Base-by-base conservation (phyloP, 2,113 vertebrate species). In the Lepisosteus oculatus region DNA sequence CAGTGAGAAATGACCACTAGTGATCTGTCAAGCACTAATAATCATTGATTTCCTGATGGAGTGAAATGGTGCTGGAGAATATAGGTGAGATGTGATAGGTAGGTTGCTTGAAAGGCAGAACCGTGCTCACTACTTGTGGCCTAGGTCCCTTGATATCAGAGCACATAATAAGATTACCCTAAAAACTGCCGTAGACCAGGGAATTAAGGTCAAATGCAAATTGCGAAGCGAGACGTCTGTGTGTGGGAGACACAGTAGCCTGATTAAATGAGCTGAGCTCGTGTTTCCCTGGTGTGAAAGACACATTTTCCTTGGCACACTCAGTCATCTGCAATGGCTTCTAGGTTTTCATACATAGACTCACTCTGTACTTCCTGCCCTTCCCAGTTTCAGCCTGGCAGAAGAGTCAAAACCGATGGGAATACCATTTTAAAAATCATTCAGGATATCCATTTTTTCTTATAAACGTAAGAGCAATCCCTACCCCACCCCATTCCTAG, bases 181-280 rank as follows among this genome's bases (percentile, higher is more conserved):
- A 77, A 71, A 79, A 75, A 63, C 57, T 56, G 54, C 63, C 41
- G 84, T 86, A 88, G 84, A 83, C 77, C 79, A 68, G 88, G 86
- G 88, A 90, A 91, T 89, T 88, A 84, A 87, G 90, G 89, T 91
- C 89, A 90, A 81, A 90, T 90, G 88, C 85, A 91, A 91, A 90
- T 90, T 87, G 84, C 85, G 83, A 85, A 89, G 86, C 86, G 82
- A 89, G 87, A 90, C 84, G 83, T 88, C 88, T 89, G 88, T 85
- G 85, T 83, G 84, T 81, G 86, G 88, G 84, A 69, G 72, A 74
- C 72, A n/a, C n/a, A 65, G 45, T 51, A 43, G 86, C 61, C 67
- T 76, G 87, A 89, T 89, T 89, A 87, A 85, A 72, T 64, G 56
- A 71, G 82, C 80, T 76, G 78, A 75, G 77, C 81, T 68, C 74